Conservation (phyloP, 2,113 vertebrate species). For the Vombatus ursinus region DNA sequence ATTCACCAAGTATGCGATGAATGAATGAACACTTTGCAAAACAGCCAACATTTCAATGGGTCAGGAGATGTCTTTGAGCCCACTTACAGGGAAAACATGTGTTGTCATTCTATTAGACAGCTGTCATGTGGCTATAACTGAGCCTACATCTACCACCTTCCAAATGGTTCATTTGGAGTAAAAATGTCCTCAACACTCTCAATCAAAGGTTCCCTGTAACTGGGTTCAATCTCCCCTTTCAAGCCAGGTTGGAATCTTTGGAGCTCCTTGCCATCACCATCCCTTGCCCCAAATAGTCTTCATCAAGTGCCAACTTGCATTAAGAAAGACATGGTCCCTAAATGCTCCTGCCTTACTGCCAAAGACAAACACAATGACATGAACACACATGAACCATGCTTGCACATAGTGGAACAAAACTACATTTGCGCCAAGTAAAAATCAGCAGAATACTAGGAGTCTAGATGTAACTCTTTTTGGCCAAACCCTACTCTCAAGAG, state of each 20-base stretch:
- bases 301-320: not conserved
- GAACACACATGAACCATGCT: not conserved
- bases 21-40: not conserved
- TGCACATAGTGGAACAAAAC: not conserved
- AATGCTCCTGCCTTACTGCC: not conserved
- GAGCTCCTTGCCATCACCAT: not conserved
- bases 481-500: no score
- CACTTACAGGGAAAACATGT: not conserved
- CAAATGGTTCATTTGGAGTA: not conserved
- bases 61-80: not conserved
- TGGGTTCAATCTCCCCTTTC: not conserved
- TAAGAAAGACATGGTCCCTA: not conserved
- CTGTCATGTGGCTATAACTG: not conserved
- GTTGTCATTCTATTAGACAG: not conserved
- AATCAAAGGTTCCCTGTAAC: not conserved
- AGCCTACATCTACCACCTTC: not conserved
- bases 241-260: not conserved
- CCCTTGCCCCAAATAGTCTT: not conserved
- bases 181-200: not conserved
- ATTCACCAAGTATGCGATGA: not conserved
- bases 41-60: not conserved
- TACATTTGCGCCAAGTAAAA: not conserved
- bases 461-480: not conserved
- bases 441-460: not conserved
- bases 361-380: not conserved